Base-by-base conservation (phyloP, 2,888 invertebrate species). In the Tineola bisselliella region DNA sequence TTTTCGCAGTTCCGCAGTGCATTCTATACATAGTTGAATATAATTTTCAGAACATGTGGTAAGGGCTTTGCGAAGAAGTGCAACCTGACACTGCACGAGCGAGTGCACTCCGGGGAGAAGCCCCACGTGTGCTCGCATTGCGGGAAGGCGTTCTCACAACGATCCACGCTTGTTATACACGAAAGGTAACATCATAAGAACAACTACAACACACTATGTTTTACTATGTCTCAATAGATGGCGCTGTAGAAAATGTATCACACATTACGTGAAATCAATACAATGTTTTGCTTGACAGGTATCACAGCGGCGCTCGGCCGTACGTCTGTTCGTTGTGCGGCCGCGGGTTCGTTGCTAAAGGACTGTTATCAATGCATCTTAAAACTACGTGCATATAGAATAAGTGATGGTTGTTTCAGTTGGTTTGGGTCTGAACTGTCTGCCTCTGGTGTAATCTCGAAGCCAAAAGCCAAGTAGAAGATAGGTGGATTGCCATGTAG, bases 321-420 rank as follows among this genome's bases (percentile, higher is more conserved):
- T 90, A 90, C 76, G 74, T 75, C 61, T 91, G 91, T 71, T 81
- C 75, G 63, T 76, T 89, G 65, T 91, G 91, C 73, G 83, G 84
- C 2, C 89, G 90, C 69, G 90, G 89, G 19, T 91, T 90, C 74
- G 90, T 89, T 25, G 89, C 90, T 63, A 89, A 89, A 72, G 90
- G 90, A 8, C 87, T 90, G 76, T 81, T 91, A 60, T 89, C 89
- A 67, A 88, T 90, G 79, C 91, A 91, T 66, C 79, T 89, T 67
- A 90, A 89, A 77, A 84, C 79, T 61, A 81, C 86, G 62, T 87
- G 87, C 73, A 79, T 82, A 60, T 79, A 78, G 76, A 38, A n/a
- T n/a, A n/a, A n/a, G n/a, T n/a, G n/a, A 4, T 25, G 6, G 25
- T 25, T 25, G 6, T 4, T 25, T 25, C 2, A 4, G 6, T 4